phyloP scores from a whole-genome alignment of 2,888 invertebrate species.

The Prenolepis imparis region DNA sequence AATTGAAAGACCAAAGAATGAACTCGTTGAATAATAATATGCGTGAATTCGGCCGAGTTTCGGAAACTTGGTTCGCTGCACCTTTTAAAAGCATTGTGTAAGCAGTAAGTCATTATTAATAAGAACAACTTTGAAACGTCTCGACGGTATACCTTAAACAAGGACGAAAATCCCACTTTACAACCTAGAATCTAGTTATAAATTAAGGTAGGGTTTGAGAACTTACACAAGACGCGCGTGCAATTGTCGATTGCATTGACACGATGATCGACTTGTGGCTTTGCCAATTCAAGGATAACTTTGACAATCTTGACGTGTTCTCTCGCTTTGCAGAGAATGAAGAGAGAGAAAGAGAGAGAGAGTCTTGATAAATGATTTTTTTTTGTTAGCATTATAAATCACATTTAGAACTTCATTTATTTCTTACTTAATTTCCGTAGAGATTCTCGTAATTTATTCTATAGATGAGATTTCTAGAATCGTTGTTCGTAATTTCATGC shows the following conservation, averaged over 20 bases:
- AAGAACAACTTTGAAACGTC: conserved; percentile 63
- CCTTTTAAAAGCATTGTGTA: conserved; percentile 57
- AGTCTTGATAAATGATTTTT: neutral
- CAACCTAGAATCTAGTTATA: conserved; percentile 14
- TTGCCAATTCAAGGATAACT: conserved; percentile 21
- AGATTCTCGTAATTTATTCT: neutral
- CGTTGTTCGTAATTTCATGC: neutral
- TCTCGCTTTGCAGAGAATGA: neutral
- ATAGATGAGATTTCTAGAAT: neutral
- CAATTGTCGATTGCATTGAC: conserved; percentile 30
- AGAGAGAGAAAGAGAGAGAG: neutral
- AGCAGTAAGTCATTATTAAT: conserved; percentile 64
- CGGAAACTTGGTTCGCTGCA: conserved; percentile 59
- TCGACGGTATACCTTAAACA: conserved; percentile 22
- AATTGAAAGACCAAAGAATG: neutral
- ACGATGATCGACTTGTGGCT: conserved; percentile 29
- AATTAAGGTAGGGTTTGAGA: conserved; percentile 60
- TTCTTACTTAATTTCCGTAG: neutral
- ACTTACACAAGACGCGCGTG: conserved; percentile 63
- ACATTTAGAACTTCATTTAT: neutral
- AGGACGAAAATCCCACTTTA: conserved; percentile 25
- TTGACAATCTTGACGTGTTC: neutral
- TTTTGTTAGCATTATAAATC: neutral
- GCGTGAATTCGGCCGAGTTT: conserved; percentile 72
- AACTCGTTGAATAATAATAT: conserved; percentile 28